phyloP scores from a whole-genome alignment of 2,113 vertebrate species.

The Nansenia antarctica region DNA sequence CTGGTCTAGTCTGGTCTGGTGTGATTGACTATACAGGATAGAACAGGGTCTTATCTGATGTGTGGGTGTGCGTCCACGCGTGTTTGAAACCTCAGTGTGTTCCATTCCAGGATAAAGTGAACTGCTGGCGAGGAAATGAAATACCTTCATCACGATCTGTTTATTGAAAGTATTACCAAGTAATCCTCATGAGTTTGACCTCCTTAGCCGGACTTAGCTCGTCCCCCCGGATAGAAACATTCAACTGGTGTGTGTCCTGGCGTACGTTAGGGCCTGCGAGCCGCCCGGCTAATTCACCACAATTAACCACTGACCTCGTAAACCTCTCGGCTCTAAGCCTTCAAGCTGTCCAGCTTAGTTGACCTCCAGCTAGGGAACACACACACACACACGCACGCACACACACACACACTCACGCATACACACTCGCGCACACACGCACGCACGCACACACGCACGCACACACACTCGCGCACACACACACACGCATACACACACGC shows the following conservation, averaged over 20 bases:
- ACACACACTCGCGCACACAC: too few species aligned
- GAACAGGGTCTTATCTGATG: background rate
- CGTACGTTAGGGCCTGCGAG: too few species aligned
- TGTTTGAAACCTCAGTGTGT: background rate
- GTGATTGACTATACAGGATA: background rate
- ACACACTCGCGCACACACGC: too few species aligned
- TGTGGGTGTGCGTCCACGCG: too few species aligned
- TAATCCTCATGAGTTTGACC: background rate
- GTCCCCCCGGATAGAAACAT: background rate
- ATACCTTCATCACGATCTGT: conserved; percentile 1
- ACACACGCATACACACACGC: too few species aligned
- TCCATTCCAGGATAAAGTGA: background rate
- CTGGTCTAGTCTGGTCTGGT: background rate
- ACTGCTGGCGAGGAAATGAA: background rate
- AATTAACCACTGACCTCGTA: background rate
- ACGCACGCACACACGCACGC: too few species aligned
- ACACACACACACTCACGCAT: too few species aligned
- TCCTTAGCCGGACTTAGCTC: background rate
- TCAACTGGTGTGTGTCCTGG: background rate
- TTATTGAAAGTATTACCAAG: background rate
- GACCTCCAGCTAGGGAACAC: too few species aligned
- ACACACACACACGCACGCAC: too few species aligned
- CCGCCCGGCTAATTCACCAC: background rate
- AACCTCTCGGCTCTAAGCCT: background rate
- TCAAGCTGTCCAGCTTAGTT: too few species aligned